Evolutionary conservation across 2,797 vertebrate species (phyloP), one percentile per base, ranked within the genome.

Genomic region (Gallinago stenura): DNA sequence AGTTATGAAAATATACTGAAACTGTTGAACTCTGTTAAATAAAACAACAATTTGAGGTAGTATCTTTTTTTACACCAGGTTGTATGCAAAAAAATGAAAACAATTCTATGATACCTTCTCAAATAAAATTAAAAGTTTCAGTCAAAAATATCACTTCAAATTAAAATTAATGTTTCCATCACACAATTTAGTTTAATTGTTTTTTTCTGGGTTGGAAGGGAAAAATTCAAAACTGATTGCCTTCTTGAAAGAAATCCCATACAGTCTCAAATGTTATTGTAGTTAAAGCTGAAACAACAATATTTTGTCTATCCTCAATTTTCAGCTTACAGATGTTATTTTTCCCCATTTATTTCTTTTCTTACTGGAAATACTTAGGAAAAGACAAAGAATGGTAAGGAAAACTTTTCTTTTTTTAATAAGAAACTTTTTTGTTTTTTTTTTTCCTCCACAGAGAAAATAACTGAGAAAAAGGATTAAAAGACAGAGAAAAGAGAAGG

Each of bases 401-500:
- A 61, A 24, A 4, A 5, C 37, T 37, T 37, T 37, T 37, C 1
- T 30, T 50, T 16, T 68, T 57, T 15, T 5, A 43, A 33, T 6
- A 24, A 39, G 3, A 53, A 21, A 17, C 1, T 2, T 15, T 8
- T 28, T 17, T 43, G 28, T 46, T 37, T 8, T 12, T 37, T 8
- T 12, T 56, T 25, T 14, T 6, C 0, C 10, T 37, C 12, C 2
- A 9, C 15, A 41, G 13, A 54, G 6, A 2, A 43, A 77, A 61
- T 39, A 31, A 19, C 3, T 21, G 24, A 53, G 24, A 9, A 69
- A 84, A 82, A 31, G 1, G 2, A 0, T 0, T 4, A 0, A 3
- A 64, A 37, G 4, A 22, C 2, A 43, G 16, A 43, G 13, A 60
- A 71, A 54, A 4, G 13, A 46, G 12, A 82, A 62, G 2, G 5